These are phyloP conservation scores for Oscheius myriophilus DNA, from an alignment of 2,888 invertebrate species.

Conservation along the genomic window DNA sequence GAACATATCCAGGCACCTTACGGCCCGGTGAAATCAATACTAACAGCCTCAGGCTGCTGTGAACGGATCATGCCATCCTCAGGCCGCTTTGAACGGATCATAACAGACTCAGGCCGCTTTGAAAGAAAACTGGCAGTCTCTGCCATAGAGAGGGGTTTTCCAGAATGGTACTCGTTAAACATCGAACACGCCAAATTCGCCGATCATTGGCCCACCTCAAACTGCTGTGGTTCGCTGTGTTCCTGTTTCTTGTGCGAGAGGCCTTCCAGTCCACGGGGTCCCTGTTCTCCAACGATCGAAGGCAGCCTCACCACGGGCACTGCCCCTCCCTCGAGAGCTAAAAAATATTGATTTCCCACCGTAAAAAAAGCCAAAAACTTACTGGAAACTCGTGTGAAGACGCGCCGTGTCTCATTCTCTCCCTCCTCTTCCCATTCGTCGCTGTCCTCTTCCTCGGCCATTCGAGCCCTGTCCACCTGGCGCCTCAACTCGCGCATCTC, in stretches of 20 bases:
- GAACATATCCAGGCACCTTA: no score
- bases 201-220: no score
- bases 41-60: no score
- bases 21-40: no score
- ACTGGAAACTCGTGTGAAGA: constrained; percentile 44
- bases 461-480: constrained; percentile 30
- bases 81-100: no score
- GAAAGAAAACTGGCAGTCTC: no score
- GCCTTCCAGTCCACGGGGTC: constrained; percentile 5
- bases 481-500: constrained; percentile 54
- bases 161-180: no score
- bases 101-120: no score
- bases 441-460: constrained; percentile 28
- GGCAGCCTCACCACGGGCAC: constrained; percentile 49
- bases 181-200: no score
- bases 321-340: constrained; percentile 31
- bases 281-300: constrained; percentile 40
- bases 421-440: constrained; percentile 11
- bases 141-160: no score
- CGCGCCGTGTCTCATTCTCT: constrained; percentile 33
- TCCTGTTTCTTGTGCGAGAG: background rate
- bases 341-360: constrained; percentile 1
- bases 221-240: no score
- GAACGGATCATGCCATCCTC: no score
- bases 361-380: background rate